Conservation (phyloP, 2,797 vertebrate species). For the Hipposideros larvatus region DNA sequence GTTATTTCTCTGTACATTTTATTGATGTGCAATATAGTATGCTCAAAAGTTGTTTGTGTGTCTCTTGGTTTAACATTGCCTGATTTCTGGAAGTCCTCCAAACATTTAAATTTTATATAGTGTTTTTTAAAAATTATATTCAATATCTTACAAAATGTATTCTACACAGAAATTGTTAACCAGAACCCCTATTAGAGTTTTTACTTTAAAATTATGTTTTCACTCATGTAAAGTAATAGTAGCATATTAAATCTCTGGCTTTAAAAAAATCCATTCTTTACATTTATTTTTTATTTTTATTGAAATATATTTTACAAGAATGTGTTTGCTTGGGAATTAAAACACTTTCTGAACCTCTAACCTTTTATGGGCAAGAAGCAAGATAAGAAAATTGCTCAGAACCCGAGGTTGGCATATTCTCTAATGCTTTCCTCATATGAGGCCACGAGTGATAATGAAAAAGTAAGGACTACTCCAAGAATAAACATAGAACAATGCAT, state of each 20-base stretch:
- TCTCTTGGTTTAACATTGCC: constrained; percentile 34
- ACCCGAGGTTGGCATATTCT: not conserved
- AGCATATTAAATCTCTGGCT: not conserved
- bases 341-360: not conserved
- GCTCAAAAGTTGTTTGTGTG: not conserved
- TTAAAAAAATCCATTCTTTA: not conserved
- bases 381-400: not conserved
- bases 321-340: not conserved
- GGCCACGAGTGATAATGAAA: not conserved
- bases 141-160: constrained; percentile 34
- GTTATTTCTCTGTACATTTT: too few relatives aligned
- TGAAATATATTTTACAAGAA: not conserved
- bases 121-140: not conserved
- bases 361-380: not conserved
- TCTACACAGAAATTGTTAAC: not conserved
- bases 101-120: not conserved
- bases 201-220: not conserved
- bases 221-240: not conserved
- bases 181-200: not conserved
- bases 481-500: not conserved
- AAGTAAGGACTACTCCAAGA: not conserved
- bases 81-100: not conserved
- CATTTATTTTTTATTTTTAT: not conserved
- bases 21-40: not conserved
- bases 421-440: not conserved